These are phyloP conservation scores for Beaufortia kweichowensis DNA, from an alignment of 2,113 vertebrate species.

Conservation along the genomic window DNA sequence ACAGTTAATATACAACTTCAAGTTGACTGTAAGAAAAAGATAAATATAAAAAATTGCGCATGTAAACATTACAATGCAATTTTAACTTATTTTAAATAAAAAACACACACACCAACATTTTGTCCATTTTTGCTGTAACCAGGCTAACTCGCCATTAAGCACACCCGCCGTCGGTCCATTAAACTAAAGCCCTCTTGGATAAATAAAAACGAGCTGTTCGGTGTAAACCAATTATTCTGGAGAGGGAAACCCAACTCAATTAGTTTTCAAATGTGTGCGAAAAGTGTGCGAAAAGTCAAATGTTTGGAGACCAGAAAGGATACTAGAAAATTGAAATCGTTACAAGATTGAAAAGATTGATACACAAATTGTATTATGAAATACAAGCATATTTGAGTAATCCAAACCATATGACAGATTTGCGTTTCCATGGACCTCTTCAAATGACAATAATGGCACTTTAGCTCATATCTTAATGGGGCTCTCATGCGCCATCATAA, in stretches of 20 bases:
- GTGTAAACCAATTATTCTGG: conserved; percentile 89
- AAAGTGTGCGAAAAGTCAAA: not conserved
- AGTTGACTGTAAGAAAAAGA: no score
- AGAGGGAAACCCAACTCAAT: conserved; percentile 89
- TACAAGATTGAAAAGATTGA: not conserved
- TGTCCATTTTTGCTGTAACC: conserved; percentile 27
- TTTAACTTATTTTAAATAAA: conserved; percentile 78
- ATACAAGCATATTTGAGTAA: not conserved
- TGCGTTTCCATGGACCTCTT: conserved; percentile 67
- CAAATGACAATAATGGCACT: conserved; percentile 68
- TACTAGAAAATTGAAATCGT: not conserved
- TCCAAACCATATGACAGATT: conserved; percentile 19
- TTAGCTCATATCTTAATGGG: conserved; percentile 73
- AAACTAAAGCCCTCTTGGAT: conserved; percentile 86
- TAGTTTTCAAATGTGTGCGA: conserved; percentile 71
- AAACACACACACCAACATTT: conserved; percentile 35
- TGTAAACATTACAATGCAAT: conserved; percentile 74
- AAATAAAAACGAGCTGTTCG: conserved; percentile 84
- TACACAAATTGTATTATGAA: not conserved
- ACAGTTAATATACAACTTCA: no score
- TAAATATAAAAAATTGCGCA: not conserved
- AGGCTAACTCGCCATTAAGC: conserved; percentile 84
- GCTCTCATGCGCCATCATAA: conserved; percentile 73
- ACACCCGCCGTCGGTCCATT: conserved; percentile 84
- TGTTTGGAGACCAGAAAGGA: not conserved